These are phyloP conservation scores for Synanthedon myopaeformis DNA, from an alignment of 2,888 invertebrate species.

Conservation along the genomic window DNA sequence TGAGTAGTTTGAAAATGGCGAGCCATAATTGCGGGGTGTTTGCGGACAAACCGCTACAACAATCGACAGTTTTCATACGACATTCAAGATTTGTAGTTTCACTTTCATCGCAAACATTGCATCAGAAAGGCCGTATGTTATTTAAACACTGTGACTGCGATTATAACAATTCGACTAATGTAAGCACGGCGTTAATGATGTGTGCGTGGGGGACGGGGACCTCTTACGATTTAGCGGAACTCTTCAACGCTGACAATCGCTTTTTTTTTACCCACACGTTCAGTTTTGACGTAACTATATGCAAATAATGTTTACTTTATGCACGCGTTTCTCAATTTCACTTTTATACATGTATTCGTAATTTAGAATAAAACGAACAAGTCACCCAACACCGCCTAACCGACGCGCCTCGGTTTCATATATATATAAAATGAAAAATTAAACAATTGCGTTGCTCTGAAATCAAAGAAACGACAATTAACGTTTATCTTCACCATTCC, in stretches of 20 bases:
- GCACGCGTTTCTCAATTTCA: constrained; percentile 22
- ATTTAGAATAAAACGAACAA: no score
- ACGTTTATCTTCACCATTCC: no score
- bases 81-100: constrained; percentile 41
- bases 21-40: constrained; percentile 1
- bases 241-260: constrained; percentile 32
- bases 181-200: constrained; percentile 25
- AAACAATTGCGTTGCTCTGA: no score
- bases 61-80: constrained; percentile 33
- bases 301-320: constrained; percentile 20
- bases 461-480: no score
- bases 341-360: constrained; percentile 18
- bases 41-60: constrained; percentile 37
- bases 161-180: constrained; percentile 35
- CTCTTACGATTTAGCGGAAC: constrained; percentile 23
- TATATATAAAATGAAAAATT: no score
- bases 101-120: constrained; percentile 44
- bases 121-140: constrained; percentile 38
- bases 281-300: constrained; percentile 28
- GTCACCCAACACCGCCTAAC: no score
- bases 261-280: constrained; percentile 29
- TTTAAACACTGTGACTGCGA: constrained; percentile 18
- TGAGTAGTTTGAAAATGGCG: neutral
- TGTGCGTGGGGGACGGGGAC: constrained; percentile 4
- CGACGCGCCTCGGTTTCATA: no score